phyloP scores from a whole-genome alignment of 2,888 invertebrate genomes.

The Melieria picta region DNA sequence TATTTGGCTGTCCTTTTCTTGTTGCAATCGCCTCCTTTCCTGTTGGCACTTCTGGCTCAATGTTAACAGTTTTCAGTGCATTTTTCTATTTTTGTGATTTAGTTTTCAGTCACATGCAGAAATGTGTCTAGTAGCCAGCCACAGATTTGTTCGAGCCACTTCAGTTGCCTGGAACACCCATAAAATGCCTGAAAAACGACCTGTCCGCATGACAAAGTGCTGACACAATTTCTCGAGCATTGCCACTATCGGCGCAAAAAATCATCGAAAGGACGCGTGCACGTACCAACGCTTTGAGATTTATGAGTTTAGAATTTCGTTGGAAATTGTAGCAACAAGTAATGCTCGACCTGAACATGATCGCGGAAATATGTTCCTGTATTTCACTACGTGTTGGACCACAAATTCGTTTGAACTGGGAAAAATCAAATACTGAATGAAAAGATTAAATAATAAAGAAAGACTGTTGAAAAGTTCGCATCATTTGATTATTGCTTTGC shows the following conservation, averaged over 20 bases:
- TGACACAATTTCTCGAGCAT: not conserved
- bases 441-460: too few relatives aligned
- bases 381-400: not conserved
- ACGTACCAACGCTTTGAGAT: too few relatives aligned
- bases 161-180: conserved; percentile 37
- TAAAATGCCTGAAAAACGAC: conserved; percentile 42
- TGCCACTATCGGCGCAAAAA: not conserved
- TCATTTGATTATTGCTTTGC: too few relatives aligned
- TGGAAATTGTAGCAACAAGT: too few relatives aligned
- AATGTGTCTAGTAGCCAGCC: too few relatives aligned
- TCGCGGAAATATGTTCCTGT: not conserved
- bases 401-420: not conserved
- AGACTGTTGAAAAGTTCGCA: too few relatives aligned
- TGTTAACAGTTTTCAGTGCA: not conserved
- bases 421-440: too few relatives aligned
- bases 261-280: too few relatives aligned
- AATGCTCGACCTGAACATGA: too few relatives aligned
- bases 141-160: too few relatives aligned
- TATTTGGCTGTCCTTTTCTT: not conserved
- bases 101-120: not conserved
- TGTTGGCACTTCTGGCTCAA: too few relatives aligned
- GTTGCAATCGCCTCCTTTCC: conserved; percentile 7
- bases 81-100: not conserved
- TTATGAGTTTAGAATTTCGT: too few relatives aligned
- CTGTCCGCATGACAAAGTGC: conserved; percentile 23